These are phyloP conservation scores for Torymus aiolomorphi DNA, from an alignment of 2,888 invertebrate genomes.

Conservation along the genomic window DNA sequence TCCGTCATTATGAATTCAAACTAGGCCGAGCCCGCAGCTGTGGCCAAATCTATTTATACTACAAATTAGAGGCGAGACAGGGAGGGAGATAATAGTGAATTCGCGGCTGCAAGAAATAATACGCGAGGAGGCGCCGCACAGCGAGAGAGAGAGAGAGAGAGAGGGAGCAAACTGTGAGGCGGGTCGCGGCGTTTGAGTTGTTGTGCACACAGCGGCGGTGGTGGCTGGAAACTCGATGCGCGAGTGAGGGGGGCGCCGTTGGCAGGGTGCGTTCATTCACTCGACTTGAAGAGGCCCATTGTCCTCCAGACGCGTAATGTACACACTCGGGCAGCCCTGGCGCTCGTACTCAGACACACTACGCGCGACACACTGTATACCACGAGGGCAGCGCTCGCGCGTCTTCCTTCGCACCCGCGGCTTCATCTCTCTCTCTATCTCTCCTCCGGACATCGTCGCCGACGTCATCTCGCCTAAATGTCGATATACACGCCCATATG, in stretches of 20 bases:
- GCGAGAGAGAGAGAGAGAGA: not conserved
- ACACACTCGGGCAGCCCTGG: not conserved
- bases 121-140: not conserved
- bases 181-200: slow-evolving; percentile 23
- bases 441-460: too few relatives aligned
- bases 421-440: too few relatives aligned
- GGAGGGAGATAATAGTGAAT: too few relatives aligned
- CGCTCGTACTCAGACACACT: not conserved
- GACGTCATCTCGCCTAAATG: not conserved
- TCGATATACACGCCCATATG: slow-evolving; percentile 8
- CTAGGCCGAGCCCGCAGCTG: too few relatives aligned
- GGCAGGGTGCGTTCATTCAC: slow-evolving; percentile 26
- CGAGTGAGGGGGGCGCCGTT: not conserved
- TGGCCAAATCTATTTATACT: too few relatives aligned
- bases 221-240: slow-evolving; percentile 18
- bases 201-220: slow-evolving; percentile 12
- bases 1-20: too few relatives aligned
- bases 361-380: not conserved
- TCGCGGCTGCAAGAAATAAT: not conserved
- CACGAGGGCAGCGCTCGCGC: too few relatives aligned
- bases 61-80: too few relatives aligned
- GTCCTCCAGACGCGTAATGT: slow-evolving; percentile 47
- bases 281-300: slow-evolving; percentile 51
- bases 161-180: slow-evolving; percentile 4
- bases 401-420: slow-evolving; percentile 1